A percentile compares a stretch with the other conserved stretches of the same genome.
phyloP scores from a whole-genome alignment of 2,888 invertebrate species.

The Acrobeloides nanus region DNA sequence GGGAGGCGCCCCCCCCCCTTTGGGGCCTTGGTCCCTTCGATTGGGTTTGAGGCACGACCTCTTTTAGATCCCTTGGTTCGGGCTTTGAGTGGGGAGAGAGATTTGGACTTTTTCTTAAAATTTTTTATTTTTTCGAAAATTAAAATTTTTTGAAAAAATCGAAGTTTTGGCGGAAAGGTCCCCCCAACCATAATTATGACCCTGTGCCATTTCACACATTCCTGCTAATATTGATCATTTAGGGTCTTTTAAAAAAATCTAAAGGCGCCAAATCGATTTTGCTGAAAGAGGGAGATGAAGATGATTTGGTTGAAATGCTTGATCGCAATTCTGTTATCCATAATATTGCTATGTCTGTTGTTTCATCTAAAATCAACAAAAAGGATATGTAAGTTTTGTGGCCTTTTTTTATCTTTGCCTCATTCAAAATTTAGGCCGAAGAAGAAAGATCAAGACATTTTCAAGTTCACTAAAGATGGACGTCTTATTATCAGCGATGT shows the following conservation, averaged over 20 bases:
- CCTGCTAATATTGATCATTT: neutral
- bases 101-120: too few species aligned
- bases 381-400: slow-evolving; percentile 8
- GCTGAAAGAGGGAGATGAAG: slow-evolving; percentile 35
- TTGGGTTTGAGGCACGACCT: too few species aligned
- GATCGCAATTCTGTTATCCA: slow-evolving; percentile 29
- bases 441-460: slow-evolving; percentile 17
- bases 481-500: slow-evolving; percentile 34
- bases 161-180: too few species aligned
- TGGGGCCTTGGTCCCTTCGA: too few species aligned
- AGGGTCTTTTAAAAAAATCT: neutral
- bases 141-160: too few species aligned
- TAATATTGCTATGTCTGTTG: too few species aligned
- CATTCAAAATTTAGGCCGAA: neutral
- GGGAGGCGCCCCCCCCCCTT: too few species aligned
- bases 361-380: slow-evolving; percentile 11
- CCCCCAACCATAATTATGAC: too few species aligned
- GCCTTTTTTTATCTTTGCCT: too few species aligned
- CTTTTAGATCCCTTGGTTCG: too few species aligned
- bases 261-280: slow-evolving; percentile 24
- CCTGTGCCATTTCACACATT: slow-evolving; percentile 2
- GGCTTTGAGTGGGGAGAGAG: too few species aligned
- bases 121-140: too few species aligned
- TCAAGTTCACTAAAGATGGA: slow-evolving; percentile 37
- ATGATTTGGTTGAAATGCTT: slow-evolving; percentile 36